Evolutionary conservation across 2,888 invertebrate species (phyloP), one percentile per base, ranked within the genome.

Genomic region (Drosophila mimica): DNA sequence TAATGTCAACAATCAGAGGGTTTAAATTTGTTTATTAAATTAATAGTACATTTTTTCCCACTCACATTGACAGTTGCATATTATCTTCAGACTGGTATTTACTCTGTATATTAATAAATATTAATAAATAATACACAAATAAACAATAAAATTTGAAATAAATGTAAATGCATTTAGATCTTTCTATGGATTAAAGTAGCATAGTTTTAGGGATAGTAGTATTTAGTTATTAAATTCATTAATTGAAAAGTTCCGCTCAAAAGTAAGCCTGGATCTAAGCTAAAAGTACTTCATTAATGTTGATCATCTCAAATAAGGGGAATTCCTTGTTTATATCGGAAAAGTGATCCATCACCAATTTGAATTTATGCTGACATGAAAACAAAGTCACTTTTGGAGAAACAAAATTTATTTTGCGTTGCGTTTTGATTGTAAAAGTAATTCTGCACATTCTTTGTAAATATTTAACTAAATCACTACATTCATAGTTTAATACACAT

Each of bases 391-490:
- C 38, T 57, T 57, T 76, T 65, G 57, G 63, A 71, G 72, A 81
- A 83, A 84, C 76, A 81, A 81, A 70, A 46, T 79, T 57, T 79
- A 73, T 73, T 70, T 78, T 70, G 70, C 61, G 40, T 76, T 86
- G 79, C 88, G 76, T 83, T 86, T 83, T 63, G 68, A 79, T 81
- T 74, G 88, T 79, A 87, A 83, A 83, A 83, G 61, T 78, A 89
- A 78, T 74, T 83, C 59, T 78, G 78, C 75, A 83, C 68, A 76
- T 72, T 82, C 53, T 68, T 79, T 61, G 82, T 80, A 74, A 87
- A 79, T 81, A 76, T 81, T 84, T 84, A 88, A 84, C 88, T 88
- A 85, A 89, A 71, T 81, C 48, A 66, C 84, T 87, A 85, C 79
- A 74, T 62, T 67, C 64, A 87, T 83, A 73, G 77, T 84, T 88